Conservation (phyloP, 2,888 invertebrate species). For the Scaptomyza tumidula region DNA sequence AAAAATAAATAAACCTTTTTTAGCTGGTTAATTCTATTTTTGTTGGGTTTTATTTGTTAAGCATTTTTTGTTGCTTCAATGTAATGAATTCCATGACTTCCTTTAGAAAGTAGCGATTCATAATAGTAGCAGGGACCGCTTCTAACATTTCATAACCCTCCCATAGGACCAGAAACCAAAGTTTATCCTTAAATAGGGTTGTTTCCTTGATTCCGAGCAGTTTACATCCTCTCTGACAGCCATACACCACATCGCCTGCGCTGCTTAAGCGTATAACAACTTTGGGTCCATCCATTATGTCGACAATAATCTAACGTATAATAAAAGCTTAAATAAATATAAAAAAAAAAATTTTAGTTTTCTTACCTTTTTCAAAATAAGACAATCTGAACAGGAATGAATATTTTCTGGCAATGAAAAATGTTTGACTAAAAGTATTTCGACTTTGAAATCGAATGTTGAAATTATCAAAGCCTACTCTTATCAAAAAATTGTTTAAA, state of each 20-base stretch:
- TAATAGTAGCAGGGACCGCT: slow-evolving; percentile 5
- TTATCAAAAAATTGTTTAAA: slow-evolving; percentile 22
- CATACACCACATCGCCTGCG: slow-evolving; percentile 5
- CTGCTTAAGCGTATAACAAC: slow-evolving; percentile 8
- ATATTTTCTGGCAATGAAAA: not conserved
- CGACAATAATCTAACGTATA: not conserved
- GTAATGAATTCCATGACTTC: not conserved
- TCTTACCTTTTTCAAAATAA: not conserved
- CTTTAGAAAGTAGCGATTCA: not conserved
- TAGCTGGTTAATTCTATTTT: not conserved
- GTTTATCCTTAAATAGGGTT: not conserved
- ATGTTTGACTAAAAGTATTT: not conserved
- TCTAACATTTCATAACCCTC: slow-evolving; percentile 11
- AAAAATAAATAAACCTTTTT: not conserved
- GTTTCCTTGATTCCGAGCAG: not conserved
- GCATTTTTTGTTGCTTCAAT: not conserved
- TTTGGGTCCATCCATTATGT: slow-evolving; percentile 11
- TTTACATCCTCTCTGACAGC: slow-evolving; percentile 8
- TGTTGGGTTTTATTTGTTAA: not conserved
- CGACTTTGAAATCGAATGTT: not conserved
- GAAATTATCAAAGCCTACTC: slow-evolving; percentile 1
- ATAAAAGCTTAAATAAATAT: not conserved
- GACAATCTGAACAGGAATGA: not conserved
- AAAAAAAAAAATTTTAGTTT: not conserved
- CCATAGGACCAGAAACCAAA: slow-evolving; percentile 17